Evolutionary conservation across 2,113 vertebrate species (phyloP), one percentile per base, ranked within the genome.

Genomic region (Lagenorhynchus albirostris): DNA sequence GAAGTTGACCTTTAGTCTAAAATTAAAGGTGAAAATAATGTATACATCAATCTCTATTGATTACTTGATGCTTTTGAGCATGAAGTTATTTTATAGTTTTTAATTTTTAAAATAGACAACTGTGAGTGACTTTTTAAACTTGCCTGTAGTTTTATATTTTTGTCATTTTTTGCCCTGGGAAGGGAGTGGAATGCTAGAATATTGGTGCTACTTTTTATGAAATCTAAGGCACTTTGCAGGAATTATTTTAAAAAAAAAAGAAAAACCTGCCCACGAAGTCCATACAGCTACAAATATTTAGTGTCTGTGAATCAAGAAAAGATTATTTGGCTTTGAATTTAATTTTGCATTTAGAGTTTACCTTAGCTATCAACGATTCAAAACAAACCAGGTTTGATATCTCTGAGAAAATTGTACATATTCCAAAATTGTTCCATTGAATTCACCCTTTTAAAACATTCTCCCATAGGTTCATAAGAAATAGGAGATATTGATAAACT

Each of bases 341-440:
- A 83, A 79, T 91, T 96, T 95, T 93, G 29, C 14, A 58, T 82
- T 80, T 84, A 73, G 55, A 91, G 29, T 92, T 96, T n/a, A 91
- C 53, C 41, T 94, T 83, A 58, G 36, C 74, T 53, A 76, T 74
- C 38, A 96, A 55, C 5, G 8, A 58, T 95, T 96, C n/a, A 76
- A 65, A 93, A 81, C 29, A 84, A 90, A 62, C 50, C 31, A 62
- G 41, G 63, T 87, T 65, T 91, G 76, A 33, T 83, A 23, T 58
- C 26, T 58, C 12, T 79, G 36, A 92, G 53, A 62, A 92, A 84
- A 67, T 29, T 58, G 23, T 50, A 55, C 15, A 26, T 67, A 92
- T 71, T 79, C 73, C 60, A 44, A 71, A 26, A 23, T 58, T 82
- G 62, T 95, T 65, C 55, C 53, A 33, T 50, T 96, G n/a, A 83